phyloP scores from a whole-genome alignment of 2,797 vertebrate species.

The Protosalanx chinensis region DNA sequence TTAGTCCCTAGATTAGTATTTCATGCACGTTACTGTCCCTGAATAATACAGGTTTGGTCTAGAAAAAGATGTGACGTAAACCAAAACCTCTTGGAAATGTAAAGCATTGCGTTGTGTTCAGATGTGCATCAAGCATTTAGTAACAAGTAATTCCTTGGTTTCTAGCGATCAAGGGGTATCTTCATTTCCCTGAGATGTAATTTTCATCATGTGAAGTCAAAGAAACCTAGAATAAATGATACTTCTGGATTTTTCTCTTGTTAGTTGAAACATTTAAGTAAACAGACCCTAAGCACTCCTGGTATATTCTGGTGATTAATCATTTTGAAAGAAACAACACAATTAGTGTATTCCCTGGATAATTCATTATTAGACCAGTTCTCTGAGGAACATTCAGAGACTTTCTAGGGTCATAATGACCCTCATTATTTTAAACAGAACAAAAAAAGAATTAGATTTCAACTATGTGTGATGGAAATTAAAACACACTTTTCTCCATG shows the following conservation, averaged over 20 bases:
- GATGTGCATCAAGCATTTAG: not conserved
- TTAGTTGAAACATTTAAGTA: not conserved
- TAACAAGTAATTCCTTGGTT: too few species aligned
- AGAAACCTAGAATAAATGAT: not conserved
- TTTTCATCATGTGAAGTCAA: too few species aligned
- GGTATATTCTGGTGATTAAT: not conserved
- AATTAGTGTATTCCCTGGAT: not conserved
- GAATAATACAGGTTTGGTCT: constrained; percentile 56
- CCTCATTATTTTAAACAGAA: not conserved
- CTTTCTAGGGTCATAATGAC: constrained; percentile 7
- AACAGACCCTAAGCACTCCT: not conserved
- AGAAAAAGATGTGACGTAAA: constrained; percentile 26
- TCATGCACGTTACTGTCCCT: constrained; percentile 58
- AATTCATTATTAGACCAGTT: constrained; percentile 7
- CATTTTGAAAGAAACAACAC: not conserved
- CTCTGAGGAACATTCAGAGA: not conserved
- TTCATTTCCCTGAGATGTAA: too few species aligned
- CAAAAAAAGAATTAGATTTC: not conserved
- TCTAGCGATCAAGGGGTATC: too few species aligned
- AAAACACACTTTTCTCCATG: not conserved
- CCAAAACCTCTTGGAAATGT: constrained; percentile 24
- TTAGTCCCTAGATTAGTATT: constrained; percentile 64
- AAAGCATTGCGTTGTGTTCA: constrained; percentile 12
- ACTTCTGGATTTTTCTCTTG: not conserved
- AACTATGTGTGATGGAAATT: not conserved